Evolutionary conservation across 2,888 invertebrate species (phyloP).

Genomic region (Aromia moschata): DNA sequence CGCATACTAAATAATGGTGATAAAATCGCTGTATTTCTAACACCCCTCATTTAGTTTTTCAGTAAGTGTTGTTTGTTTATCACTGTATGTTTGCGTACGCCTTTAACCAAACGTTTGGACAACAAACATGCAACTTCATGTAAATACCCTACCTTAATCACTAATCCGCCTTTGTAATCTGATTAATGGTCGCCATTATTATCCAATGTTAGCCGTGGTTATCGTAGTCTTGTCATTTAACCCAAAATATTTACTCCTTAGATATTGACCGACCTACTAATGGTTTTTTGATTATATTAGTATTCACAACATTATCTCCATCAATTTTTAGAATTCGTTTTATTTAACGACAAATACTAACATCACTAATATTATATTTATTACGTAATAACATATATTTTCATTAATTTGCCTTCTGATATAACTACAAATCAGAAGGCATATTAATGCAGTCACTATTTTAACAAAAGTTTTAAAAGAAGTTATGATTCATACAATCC

Average conservation of each 20-base stretch:
- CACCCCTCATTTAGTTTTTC: neutral
- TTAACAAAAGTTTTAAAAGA: no score
- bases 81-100: neutral
- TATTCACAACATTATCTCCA: conserved; percentile 1
- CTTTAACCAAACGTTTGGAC: conserved; percentile 1
- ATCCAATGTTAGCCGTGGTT: conserved; percentile 1
- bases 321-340: conserved; percentile 1
- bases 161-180: neutral
- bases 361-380: no score
- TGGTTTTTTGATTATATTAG: conserved; percentile 4
- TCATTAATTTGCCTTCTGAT: no score
- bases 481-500: no score
- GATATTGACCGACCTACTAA: no score
- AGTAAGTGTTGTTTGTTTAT: neutral
- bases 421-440: no score
- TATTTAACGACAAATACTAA: no score
- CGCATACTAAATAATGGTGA: no score
- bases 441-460: no score
- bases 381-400: no score
- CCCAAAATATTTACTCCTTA: no score
- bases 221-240: neutral
- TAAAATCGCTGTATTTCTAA: conserved; percentile 5
- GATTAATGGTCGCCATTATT: conserved; percentile 7
- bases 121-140: neutral
- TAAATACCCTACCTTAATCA: no score